These are phyloP conservation scores for Netelia fuscicornis DNA, from an alignment of 2,888 invertebrate genomes.

Conservation along the genomic window DNA sequence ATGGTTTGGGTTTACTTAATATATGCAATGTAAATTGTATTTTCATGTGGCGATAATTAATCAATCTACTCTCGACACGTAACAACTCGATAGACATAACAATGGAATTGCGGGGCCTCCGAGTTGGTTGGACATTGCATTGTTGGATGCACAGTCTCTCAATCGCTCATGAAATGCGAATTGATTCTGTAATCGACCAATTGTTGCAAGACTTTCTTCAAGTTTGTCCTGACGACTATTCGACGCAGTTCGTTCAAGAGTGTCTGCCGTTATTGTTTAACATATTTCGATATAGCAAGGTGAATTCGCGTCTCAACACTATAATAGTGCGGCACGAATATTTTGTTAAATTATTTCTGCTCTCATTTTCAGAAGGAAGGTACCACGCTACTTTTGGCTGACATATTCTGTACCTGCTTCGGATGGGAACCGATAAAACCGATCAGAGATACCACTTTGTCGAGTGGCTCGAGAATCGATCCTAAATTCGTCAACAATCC, in stretches of 20 bases:
- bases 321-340: conserved; percentile 18
- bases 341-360: background rate
- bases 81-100: conserved; percentile 89
- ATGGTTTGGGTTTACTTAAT: background rate
- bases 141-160: conserved; percentile 96
- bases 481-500: conserved; percentile 97
- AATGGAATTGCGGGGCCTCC: conserved; percentile 93
- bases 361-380: conserved; percentile 90
- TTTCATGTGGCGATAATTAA: conserved; percentile 28
- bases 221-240: conserved; percentile 96
- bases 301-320: conserved; percentile 79
- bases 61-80: conserved; percentile 29
- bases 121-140: conserved; percentile 96
- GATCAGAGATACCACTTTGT: conserved; percentile 89
- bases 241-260: conserved; percentile 95
- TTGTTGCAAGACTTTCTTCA: conserved; percentile 95
- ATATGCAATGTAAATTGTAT: conserved; percentile 6
- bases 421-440: conserved; percentile 94
- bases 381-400: conserved; percentile 93
- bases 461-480: conserved; percentile 92
- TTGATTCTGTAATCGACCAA: conserved; percentile 95
- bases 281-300: conserved; percentile 95
- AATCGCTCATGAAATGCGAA: conserved; percentile 93
- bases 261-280: conserved; percentile 95
- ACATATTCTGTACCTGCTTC: conserved; percentile 95